Percentiles rank a stretch among this genome's conserved stretches.
These are phyloP conservation scores for Desmophyllum pertusum DNA, from an alignment of 92 coral and sea anemone genomes.

Conservation along the genomic window DNA sequence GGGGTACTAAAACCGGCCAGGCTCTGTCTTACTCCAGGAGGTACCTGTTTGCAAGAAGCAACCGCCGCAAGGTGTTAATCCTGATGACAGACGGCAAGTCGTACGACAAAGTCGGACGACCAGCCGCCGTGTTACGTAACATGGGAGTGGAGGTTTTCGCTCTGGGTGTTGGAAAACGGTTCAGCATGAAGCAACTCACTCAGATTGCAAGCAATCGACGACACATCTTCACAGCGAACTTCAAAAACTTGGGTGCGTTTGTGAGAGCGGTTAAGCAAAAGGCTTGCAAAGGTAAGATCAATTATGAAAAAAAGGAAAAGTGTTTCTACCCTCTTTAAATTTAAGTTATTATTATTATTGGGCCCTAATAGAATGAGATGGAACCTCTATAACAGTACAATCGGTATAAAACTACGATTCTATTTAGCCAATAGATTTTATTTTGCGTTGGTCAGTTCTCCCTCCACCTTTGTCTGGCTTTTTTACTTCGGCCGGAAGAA, in stretches of 20 bases:
- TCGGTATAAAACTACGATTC: background rate
- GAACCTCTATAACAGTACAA: too few relatives aligned
- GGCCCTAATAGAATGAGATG: too few relatives aligned
- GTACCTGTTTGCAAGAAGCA: slow-evolving; percentile 64
- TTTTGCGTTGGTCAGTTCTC: background rate
- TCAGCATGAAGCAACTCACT: slow-evolving; percentile 59
- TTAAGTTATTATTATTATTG: too few relatives aligned
- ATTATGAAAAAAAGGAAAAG: too few relatives aligned
- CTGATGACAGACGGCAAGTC: slow-evolving; percentile 87
- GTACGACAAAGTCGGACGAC: slow-evolving; percentile 63
- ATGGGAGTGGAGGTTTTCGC: slow-evolving; percentile 71
- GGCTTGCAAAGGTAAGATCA: slow-evolving; percentile 68
- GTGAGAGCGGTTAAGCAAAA: slow-evolving; percentile 73
- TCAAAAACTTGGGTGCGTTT: slow-evolving; percentile 60
- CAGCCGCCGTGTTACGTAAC: slow-evolving; percentile 64
- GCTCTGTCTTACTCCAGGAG: slow-evolving; percentile 67
- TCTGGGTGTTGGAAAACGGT: slow-evolving; percentile 73
- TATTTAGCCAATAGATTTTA: background rate
- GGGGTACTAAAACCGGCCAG: slow-evolving; percentile 86
- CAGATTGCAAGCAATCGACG: slow-evolving; percentile 72
- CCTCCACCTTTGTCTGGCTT: too few relatives aligned
- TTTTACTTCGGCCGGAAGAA: too few relatives aligned
- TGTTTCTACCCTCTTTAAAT: too few relatives aligned
- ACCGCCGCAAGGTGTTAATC: slow-evolving; percentile 51
- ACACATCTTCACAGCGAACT: slow-evolving; percentile 64